Conservation (phyloP, 2,113 vertebrate species). For the Apodemus speciosus region DNA sequence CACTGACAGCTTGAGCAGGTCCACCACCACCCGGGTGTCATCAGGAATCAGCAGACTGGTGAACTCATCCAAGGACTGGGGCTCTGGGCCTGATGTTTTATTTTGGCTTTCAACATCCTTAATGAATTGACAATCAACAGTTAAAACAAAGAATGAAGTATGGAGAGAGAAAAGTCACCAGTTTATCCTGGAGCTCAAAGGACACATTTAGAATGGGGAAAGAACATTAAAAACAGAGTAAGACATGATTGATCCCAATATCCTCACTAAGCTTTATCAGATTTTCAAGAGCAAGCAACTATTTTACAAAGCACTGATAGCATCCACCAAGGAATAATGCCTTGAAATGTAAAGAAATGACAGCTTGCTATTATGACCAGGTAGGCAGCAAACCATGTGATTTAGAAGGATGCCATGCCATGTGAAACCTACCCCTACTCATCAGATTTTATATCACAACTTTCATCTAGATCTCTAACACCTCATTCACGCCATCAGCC, state of each 20-base stretch:
- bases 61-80: conserved; percentile 97
- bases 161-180: not conserved
- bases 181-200: not conserved
- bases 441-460: not conserved
- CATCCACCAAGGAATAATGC: not conserved
- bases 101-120: conserved; percentile 96
- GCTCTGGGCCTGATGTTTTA: conserved; percentile 93
- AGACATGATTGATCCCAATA: not conserved
- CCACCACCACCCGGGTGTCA: conserved; percentile 96
- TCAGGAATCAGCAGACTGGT: conserved; percentile 94
- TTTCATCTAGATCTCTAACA: not conserved
- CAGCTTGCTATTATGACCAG: not conserved
- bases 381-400: not conserved
- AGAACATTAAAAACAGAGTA: not conserved
- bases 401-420: not conserved
- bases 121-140: conserved; percentile 48
- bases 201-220: not conserved
- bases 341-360: conserved; percentile 7
- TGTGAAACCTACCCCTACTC: not conserved
- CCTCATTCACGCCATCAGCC: not conserved
- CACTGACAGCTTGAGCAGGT: conserved; percentile 96
- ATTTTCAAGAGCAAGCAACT: not conserved
- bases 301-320: not conserved
- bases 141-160: not conserved
- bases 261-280: not conserved